Base-by-base conservation (phyloP, 2,797 vertebrate genomes). In the Heteromormyrus szaboi region DNA sequence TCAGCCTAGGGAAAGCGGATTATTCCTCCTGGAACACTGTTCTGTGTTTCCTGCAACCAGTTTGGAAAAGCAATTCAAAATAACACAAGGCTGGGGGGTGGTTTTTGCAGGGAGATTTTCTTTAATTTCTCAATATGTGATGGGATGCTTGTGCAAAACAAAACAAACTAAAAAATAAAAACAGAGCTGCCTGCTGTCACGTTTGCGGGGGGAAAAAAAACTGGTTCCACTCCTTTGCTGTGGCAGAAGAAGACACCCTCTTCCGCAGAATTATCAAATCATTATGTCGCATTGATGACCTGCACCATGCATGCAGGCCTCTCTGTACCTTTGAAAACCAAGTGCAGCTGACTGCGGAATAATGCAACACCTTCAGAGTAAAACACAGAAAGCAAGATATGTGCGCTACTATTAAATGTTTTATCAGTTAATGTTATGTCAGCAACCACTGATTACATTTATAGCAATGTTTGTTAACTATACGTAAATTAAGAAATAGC, bases 21-120 rank as follows among this genome's bases (percentile, higher is more conserved):
- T 93, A 92, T 93, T 94, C 95, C 94, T 93, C 92, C 95, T 93
- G 95, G 95, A 96, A 96, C 95, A 95, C 76, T 72, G 76, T 44
- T n/a, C 46, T 1, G 17, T 81, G 6, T 81, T 81, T 81, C 76
- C 93, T 93, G 91, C 92, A 92, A 48, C 65, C 87, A 14, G 33
- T 11, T 22, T 76, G 50, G 85, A 37, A 56, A 59, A 37, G 51
- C 53, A 41, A 37, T 33, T 33, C 48, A 53, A 53, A 51, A 85
- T 33, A 53, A 29, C 22, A 7, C 44, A 25, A 22, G 44, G 46
- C 79, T 46, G 41, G 8, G 46, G 8, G 44, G 22, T 2, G 1
- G 33, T 17, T 17, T 59, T 17, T 33, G 29, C 65, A 72, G 65
- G 12, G 65, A 72, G 12, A 33, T 72, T 14, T 72, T 17, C 33